Base-by-base conservation (phyloP, 2,888 invertebrate species). In the Orthonychiurus folsomi region DNA sequence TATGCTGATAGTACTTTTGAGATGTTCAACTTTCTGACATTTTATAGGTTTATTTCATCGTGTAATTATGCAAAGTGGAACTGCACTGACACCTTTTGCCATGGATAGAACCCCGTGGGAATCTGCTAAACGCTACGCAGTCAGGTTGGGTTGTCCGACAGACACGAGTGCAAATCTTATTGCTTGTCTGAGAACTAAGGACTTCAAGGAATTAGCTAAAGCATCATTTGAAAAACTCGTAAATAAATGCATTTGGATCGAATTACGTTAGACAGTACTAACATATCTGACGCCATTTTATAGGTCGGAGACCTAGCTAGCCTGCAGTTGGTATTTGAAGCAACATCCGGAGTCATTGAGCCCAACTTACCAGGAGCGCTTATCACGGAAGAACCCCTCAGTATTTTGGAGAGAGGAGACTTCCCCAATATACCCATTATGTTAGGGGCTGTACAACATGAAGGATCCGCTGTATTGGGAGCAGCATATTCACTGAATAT, bases 21-120 rank as follows among this genome's bases (percentile, higher is more conserved):
- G n/a, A n/a, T n/a, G n/a, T n/a, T n/a, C n/a, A n/a, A n/a, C 21
- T 54, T 3, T 12, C 54, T 1, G 12, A n/a, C n/a, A n/a, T n/a
- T n/a, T 25, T 54, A n/a, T n/a, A n/a, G 63, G 60, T 3, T 55
- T 70, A 9, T 70, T 70, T 48, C 60, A 62, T 20, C 47, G 54
- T 18, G 67, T 64, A 12, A 66, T 66, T 52, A 60, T 63, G 1
- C 56, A 64, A 20, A 61, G 62, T 55, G 69, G 69, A 18, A 66
- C 66, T 5, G 66, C 65, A 1, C 26, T 68, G 1, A 52, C 62
- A 20, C 69, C 69, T 9, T 70, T 67, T 67, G 66, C 64, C 5
- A 59, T 65, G 12, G 61, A 65, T 18, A 50, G 52, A 1, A 23
- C 61, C 23, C 66, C 68, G 0, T 55, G 47, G 5, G 47, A 59